These are phyloP conservation scores for Smithornis capensis DNA, from an alignment of 2,113 vertebrate genomes.

Conservation along the genomic window DNA sequence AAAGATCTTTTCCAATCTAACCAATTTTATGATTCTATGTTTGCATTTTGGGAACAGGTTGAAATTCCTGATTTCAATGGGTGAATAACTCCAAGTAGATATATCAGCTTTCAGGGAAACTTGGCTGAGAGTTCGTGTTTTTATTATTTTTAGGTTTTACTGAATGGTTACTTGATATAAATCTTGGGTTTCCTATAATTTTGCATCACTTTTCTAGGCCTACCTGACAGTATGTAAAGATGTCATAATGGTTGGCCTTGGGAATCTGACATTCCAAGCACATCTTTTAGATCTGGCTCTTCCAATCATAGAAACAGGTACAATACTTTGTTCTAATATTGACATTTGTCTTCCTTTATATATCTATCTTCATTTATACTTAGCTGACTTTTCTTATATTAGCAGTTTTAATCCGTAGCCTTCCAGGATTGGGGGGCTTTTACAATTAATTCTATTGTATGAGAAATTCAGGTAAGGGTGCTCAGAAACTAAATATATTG, in stretches of 20 bases:
- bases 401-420: not conserved
- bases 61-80: not conserved
- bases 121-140: not conserved
- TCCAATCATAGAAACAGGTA: conserved; percentile 80
- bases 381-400: not conserved
- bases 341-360: too few relatives aligned
- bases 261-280: conserved; percentile 76
- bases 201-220: conserved; percentile 67
- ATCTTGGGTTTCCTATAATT: not conserved
- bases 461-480: not conserved
- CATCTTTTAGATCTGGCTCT: conserved; percentile 79
- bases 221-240: conserved; percentile 84
- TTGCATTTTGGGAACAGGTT: not conserved
- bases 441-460: not conserved
- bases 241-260: conserved; percentile 83
- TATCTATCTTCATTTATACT: not conserved
- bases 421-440: not conserved
- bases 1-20: not conserved
- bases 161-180: not conserved
- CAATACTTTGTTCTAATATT: not conserved
- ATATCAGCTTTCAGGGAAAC: not conserved
- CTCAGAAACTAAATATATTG: not conserved
- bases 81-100: not conserved
- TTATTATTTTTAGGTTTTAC: not conserved
- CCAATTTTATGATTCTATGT: not conserved